Percentiles rank a stretch among this genome's conserved stretches.
These are phyloP conservation scores for Limenitis arthemis DNA, from an alignment of 2,888 invertebrate genomes.

Conservation along the genomic window DNA sequence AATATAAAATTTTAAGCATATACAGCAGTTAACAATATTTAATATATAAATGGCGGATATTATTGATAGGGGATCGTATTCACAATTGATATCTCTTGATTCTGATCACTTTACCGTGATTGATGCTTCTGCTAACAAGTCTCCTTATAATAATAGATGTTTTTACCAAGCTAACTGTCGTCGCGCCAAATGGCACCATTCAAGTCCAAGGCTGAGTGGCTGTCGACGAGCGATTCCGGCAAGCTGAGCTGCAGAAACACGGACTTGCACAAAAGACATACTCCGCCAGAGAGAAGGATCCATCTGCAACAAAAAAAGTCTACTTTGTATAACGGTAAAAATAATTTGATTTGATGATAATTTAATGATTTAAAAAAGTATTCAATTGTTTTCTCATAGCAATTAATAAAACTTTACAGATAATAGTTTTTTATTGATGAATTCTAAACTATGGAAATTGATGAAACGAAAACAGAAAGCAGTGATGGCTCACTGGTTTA, in stretches of 20 bases:
- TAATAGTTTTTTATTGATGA: no score
- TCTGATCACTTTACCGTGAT: neutral
- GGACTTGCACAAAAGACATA: constrained; percentile 86
- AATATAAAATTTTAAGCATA: neutral
- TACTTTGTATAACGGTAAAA: no score
- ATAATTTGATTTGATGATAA: no score
- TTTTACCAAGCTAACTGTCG: constrained; percentile 88
- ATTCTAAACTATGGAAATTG: no score
- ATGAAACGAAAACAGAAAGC: no score
- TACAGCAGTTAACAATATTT: neutral
- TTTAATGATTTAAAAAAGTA: no score
- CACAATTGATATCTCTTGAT: no score
- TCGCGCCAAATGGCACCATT: constrained; percentile 91
- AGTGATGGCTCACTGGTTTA: no score
- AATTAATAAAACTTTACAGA: no score
- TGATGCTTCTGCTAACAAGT: neutral
- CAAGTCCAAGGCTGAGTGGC: constrained; percentile 85
- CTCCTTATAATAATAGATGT: neutral
- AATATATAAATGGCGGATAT: neutral
- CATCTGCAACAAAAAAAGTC: constrained; percentile 62
- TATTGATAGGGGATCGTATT: neutral
- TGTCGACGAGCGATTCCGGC: constrained; percentile 91
- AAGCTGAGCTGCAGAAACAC: constrained; percentile 79
- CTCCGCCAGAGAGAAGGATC: constrained; percentile 88
- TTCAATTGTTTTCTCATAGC: no score